These are phyloP conservation scores for Wiebesia pumilae DNA, from an alignment of 1,140 invertebrate species.

Conservation along the genomic window DNA sequence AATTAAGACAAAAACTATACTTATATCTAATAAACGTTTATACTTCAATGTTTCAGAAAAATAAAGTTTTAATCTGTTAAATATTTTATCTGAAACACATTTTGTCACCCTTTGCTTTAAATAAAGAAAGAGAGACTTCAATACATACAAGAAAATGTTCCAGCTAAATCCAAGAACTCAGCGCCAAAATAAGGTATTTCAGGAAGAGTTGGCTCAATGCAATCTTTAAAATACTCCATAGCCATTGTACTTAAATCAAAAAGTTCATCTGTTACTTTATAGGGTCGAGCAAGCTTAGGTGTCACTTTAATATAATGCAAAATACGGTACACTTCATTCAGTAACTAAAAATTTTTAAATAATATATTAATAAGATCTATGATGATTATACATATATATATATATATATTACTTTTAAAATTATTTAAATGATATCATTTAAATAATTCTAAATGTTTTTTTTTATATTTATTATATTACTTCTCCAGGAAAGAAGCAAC, in stretches of 20 bases:
- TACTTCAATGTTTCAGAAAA: too few species aligned
- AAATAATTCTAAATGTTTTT: conserved; percentile 3
- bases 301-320: conserved; percentile 88
- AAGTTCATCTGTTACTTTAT: conserved; percentile 92
- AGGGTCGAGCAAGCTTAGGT: conserved; percentile 86
- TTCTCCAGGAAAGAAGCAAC: conserved; percentile 92
- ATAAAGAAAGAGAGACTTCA: neutral
- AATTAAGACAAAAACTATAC: too few species aligned
- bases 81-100: too few species aligned
- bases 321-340: conserved; percentile 87
- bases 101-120: neutral
- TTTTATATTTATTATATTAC: conserved; percentile 74
- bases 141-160: conserved; percentile 80
- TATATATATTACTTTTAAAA: neutral
- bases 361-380: conserved; percentile 12
- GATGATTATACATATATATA: conserved; percentile 17
- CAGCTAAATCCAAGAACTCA: conserved; percentile 85
- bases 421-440: conserved; percentile 11
- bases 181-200: conserved; percentile 91
- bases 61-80: too few species aligned
- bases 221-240: conserved; percentile 94
- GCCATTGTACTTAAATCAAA: conserved; percentile 94
- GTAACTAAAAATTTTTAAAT: conserved; percentile 72
- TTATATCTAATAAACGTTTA: too few species aligned
- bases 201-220: conserved; percentile 89